Base-by-base conservation (phyloP, 2,113 vertebrate species). In the Antigone vipio region DNA sequence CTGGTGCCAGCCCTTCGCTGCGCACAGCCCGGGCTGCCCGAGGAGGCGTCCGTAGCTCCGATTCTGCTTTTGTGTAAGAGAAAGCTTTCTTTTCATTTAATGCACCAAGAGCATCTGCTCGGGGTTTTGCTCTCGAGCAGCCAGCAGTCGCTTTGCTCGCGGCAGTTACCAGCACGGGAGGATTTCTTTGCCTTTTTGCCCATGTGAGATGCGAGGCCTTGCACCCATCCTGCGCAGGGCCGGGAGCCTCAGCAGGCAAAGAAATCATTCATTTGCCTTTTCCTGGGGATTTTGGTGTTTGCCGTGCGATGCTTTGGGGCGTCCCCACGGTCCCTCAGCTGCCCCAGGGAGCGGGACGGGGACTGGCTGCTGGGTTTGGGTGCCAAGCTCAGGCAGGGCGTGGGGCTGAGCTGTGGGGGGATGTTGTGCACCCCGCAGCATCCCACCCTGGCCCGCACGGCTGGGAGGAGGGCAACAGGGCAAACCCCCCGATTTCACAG, bases 161-260 rank as follows among this genome's bases (percentile, higher is more conserved):
- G 90, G 55, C 50, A 21, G 15, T 35, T 15, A 11, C 40, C 22
- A 4, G n/a, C 35, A 73, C 7, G 0, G 47, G 84, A 66, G 34
- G 45, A 27, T 50, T 42, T 19, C 27, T 82, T 71, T 58, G 26
- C 40, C 73, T 72, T 62, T n/a, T 12, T n/a, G 71, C 13, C n/a
- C 1, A 0, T 21, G 78, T 0, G 3, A 15, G 44, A 45, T 0
- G 0, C 2, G 6, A 34, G 49, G 6, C 35, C 35, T 75, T 12
- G 4, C 52, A 67, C 24, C 52, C 11, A 0, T 59, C 59, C 60
- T 9, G 29, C 0, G 3, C 1, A 2, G 58, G 38, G 79, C 45
- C 2, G 1, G 34, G 35, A 55, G 30, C 35, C 23, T 64, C 42
- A 44, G 12, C 20, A 3, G 3, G 6, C 22, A 56, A 3, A 83